A percentile compares a stretch with the other conserved stretches of the same genome.
Conservation (phyloP, 2,888 invertebrate species). For the Trachelus troglodyta region DNA sequence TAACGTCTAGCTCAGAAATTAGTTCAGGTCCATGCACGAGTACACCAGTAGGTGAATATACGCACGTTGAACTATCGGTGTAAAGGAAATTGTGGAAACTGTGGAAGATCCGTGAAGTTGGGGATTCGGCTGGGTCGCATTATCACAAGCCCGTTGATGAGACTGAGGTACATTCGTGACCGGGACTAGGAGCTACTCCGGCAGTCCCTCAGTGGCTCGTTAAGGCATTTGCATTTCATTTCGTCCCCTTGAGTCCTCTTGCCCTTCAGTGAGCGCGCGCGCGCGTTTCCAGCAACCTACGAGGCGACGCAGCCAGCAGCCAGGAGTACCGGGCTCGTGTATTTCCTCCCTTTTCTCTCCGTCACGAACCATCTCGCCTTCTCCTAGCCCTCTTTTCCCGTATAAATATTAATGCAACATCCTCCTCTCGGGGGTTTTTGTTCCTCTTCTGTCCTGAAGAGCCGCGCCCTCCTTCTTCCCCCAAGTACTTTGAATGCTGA, state of each 20-base stretch:
- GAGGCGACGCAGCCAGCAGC: neutral
- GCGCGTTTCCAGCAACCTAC: neutral
- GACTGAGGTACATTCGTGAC: constrained; percentile 59
- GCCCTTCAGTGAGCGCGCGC: constrained; percentile 6
- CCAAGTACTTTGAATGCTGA: constrained; percentile 66
- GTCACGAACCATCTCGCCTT: constrained; percentile 39
- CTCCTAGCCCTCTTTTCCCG: constrained; percentile 52
- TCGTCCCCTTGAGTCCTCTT: constrained; percentile 37
- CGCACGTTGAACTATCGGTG: neutral
- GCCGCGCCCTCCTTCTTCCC: constrained; percentile 40
- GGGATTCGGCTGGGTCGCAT: constrained; percentile 26
- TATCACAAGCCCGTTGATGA: constrained; percentile 58
- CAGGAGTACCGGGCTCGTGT: neutral
- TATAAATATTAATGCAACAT: constrained; percentile 68
- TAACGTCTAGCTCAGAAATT: neutral
- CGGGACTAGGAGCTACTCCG: constrained; percentile 53
- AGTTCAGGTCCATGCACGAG: neutral
- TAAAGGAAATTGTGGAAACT: neutral
- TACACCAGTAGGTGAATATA: neutral
- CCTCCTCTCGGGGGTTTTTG: constrained; percentile 64
- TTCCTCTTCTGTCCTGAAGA: constrained; percentile 52
- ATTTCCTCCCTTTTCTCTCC: constrained; percentile 26
- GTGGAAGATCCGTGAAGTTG: neutral
- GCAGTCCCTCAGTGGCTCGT: constrained; percentile 66
- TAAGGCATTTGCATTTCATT: constrained; percentile 67